Percentiles rank a stretch among this genome's conserved stretches.
Conservation (phyloP, 2,888 invertebrate species). For the Drosophila mimica region DNA sequence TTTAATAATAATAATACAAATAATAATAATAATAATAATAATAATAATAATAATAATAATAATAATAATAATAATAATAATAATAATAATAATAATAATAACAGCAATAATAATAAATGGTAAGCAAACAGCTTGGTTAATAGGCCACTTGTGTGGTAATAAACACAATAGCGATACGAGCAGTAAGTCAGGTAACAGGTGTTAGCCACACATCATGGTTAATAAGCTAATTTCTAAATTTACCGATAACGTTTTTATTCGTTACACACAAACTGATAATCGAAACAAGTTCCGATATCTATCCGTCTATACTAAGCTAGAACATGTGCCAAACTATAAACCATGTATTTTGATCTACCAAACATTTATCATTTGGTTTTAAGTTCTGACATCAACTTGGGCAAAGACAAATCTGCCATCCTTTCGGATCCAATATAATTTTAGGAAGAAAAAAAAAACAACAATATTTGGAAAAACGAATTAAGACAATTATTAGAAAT, state of each 20-base stretch:
- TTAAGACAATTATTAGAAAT: no score
- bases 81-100: neutral
- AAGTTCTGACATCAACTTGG: neutral
- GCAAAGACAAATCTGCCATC: neutral
- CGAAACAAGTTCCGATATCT: neutral
- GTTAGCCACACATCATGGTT: slow-evolving; percentile 25
- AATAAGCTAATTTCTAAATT: slow-evolving; percentile 14
- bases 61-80: neutral
- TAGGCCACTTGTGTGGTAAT: slow-evolving; percentile 20
- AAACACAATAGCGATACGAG: slow-evolving; percentile 32
- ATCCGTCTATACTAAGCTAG: neutral
- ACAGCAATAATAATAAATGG: neutral
- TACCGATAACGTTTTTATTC: neutral
- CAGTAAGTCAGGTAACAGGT: slow-evolving; percentile 16
- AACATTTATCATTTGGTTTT: neutral
- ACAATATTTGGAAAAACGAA: no score
- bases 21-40: neutral
- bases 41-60: neutral
- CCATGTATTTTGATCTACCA: neutral
- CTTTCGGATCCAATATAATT: neutral
- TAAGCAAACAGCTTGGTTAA: neutral
- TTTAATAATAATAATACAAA: neutral
- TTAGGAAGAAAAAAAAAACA: no score
- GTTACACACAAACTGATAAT: neutral
- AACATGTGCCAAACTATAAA: neutral